Percentiles rank a stretch among this genome's conserved stretches.
These are phyloP conservation scores for Etheostoma spectabile DNA, from an alignment of 2,113 vertebrate genomes.

Conservation along the genomic window DNA sequence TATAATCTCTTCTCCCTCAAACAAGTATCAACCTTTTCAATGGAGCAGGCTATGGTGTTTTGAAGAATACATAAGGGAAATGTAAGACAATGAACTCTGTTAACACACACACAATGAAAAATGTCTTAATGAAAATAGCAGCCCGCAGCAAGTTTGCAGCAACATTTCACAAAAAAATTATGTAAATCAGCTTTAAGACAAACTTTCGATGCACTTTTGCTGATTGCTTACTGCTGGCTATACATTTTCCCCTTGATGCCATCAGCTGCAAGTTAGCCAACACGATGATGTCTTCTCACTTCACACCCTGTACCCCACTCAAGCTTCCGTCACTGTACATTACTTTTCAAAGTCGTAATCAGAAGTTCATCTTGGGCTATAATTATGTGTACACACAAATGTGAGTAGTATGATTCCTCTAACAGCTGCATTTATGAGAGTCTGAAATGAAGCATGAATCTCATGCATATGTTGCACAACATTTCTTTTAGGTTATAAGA, in stretches of 20 bases:
- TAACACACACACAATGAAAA: neutral
- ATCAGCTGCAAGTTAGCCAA: slow-evolving; percentile 16
- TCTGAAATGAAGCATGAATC: neutral
- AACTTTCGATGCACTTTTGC: slow-evolving; percentile 25
- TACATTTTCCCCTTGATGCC: slow-evolving; percentile 1
- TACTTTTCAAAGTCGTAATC: neutral
- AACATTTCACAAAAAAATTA: neutral
- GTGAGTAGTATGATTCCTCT: neutral
- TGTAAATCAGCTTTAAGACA: slow-evolving; percentile 23
- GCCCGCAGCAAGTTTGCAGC: slow-evolving; percentile 15
- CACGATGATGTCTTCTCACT: neutral
- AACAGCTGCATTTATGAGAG: neutral
- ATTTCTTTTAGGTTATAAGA: slow-evolving; percentile 54
- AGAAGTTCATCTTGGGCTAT: neutral
- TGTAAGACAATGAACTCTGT: neutral
- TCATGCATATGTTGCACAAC: neutral
- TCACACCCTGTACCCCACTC: neutral
- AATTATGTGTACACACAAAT: neutral
- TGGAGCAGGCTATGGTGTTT: neutral
- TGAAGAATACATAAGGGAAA: slow-evolving; percentile 4
- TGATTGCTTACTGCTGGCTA: slow-evolving; percentile 25
- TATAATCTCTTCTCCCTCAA: slow-evolving; percentile 6
- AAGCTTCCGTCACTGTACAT: neutral
- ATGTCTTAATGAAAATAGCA: slow-evolving; percentile 12
- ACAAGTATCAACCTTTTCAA: neutral